Evolutionary conservation across 2,797 vertebrate species (phyloP).

Genomic region (Danio jaintianensis): DNA sequence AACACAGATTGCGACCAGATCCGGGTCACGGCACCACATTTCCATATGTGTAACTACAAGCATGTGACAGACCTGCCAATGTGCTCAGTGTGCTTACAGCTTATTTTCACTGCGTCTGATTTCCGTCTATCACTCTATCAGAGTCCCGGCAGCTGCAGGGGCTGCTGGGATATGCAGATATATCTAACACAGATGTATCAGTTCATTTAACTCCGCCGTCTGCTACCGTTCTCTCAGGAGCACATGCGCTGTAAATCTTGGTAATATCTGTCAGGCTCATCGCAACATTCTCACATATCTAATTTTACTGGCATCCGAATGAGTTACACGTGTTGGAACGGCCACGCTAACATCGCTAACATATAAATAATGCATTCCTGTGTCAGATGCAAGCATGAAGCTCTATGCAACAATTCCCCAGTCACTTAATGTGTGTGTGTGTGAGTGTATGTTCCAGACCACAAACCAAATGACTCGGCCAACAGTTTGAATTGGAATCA

Average conservation of each 20-base stretch:
- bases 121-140: constrained; percentile 40
- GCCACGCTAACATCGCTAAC: constrained; percentile 42
- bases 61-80: constrained; percentile 18
- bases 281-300: constrained; percentile 53
- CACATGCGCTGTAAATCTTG: constrained; percentile 52
- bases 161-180: constrained; percentile 37
- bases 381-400: constrained; percentile 37
- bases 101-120: constrained; percentile 49
- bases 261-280: constrained; percentile 56
- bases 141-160: constrained; percentile 18
- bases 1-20: neutral
- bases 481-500: constrained; percentile 58
- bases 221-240: constrained; percentile 36
- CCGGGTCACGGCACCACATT: constrained; percentile 1
- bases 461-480: constrained; percentile 56
- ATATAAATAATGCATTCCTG: constrained; percentile 54
- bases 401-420: constrained; percentile 9
- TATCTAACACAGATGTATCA: constrained; percentile 56
- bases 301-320: constrained; percentile 57
- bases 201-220: constrained; percentile 20
- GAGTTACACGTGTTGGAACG: constrained; percentile 53
- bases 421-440: constrained; percentile 19
- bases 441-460: constrained; percentile 23
- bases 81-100: constrained; percentile 37
- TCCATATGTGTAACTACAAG: neutral